phyloP scores from a whole-genome alignment of 2,888 invertebrate species.

The Meiosimyza decipiens region DNA sequence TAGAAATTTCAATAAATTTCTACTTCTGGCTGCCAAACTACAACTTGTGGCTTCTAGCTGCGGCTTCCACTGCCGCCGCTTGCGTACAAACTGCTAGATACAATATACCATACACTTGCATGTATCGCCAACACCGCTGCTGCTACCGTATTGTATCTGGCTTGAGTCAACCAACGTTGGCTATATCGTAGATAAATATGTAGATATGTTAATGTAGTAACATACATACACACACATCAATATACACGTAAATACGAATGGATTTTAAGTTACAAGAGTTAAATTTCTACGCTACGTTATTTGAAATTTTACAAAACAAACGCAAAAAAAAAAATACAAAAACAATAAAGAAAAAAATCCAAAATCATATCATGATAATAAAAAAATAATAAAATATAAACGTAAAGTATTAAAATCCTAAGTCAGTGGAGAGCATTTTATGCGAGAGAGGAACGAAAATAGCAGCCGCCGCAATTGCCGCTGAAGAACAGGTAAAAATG shows the following conservation, averaged over 20 bases:
- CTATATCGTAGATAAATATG: too few species aligned
- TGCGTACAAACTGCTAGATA: slow-evolving; percentile 33
- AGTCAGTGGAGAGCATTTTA: background rate
- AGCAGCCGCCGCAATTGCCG: background rate
- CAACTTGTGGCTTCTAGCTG: slow-evolving; percentile 36
- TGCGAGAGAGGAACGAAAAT: background rate
- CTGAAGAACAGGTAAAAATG: slow-evolving; percentile 30
- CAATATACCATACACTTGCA: slow-evolving; percentile 7
- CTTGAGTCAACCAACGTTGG: too few species aligned
- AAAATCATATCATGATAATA: background rate
- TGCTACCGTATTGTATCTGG: background rate
- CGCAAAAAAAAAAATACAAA: background rate
- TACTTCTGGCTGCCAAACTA: slow-evolving; percentile 25
- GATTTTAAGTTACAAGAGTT: slow-evolving; percentile 26
- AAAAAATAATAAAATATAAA: background rate
- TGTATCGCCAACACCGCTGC: slow-evolving; percentile 8
- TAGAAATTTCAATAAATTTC: slow-evolving; percentile 25
- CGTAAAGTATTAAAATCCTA: slow-evolving; percentile 16
- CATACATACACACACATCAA: too few species aligned
- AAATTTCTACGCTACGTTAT: slow-evolving; percentile 21
- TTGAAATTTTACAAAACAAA: slow-evolving; percentile 1
- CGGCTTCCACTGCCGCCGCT: slow-evolving; percentile 38
- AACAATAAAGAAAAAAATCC: background rate
- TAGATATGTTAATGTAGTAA: too few species aligned
- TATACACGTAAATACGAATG: slow-evolving; percentile 22